Percentiles rank a stretch among this genome's conserved stretches.
Evolutionary conservation across 2,888 invertebrate genomes (phyloP).

Genomic region (Mongoloraphidia duomilia): DNA sequence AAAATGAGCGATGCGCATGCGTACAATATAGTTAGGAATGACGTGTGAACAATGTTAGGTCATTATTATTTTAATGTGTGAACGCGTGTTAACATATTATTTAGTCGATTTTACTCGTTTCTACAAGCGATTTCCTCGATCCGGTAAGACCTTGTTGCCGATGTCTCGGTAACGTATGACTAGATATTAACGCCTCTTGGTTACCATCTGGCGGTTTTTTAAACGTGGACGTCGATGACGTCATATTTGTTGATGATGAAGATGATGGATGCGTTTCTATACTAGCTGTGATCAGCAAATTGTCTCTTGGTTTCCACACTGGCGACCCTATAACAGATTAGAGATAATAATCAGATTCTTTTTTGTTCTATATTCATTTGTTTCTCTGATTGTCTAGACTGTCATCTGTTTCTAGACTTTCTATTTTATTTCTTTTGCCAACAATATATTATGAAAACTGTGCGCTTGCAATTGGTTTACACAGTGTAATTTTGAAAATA

Average conservation of each 20-base stretch:
- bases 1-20: too few relatives aligned
- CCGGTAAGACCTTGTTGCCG: slow-evolving; percentile 38
- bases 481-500: too few relatives aligned
- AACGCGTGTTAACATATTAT: not conserved
- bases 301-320: slow-evolving; percentile 96
- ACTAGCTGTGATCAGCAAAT: slow-evolving; percentile 14
- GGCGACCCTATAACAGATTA: slow-evolving; percentile 79
- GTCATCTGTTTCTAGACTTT: too few relatives aligned
- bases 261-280: slow-evolving; percentile 3
- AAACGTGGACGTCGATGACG: slow-evolving; percentile 6
- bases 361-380: too few relatives aligned
- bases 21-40: too few relatives aligned
- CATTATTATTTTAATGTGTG: too few relatives aligned
- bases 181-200: not conserved
- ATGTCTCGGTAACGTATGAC: slow-evolving; percentile 28
- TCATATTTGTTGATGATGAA: slow-evolving; percentile 5
- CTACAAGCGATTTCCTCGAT: slow-evolving; percentile 42
- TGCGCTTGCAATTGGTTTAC: too few relatives aligned
- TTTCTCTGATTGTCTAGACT: too few relatives aligned
- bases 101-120: slow-evolving; percentile 27
- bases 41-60: too few relatives aligned
- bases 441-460: too few relatives aligned
- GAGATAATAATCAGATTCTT: too few relatives aligned
- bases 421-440: too few relatives aligned
- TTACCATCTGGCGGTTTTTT: slow-evolving; percentile 3